Evolutionary conservation across 1,140 invertebrate genomes (phyloP).

Genomic region (Holotrichia oblita): DNA sequence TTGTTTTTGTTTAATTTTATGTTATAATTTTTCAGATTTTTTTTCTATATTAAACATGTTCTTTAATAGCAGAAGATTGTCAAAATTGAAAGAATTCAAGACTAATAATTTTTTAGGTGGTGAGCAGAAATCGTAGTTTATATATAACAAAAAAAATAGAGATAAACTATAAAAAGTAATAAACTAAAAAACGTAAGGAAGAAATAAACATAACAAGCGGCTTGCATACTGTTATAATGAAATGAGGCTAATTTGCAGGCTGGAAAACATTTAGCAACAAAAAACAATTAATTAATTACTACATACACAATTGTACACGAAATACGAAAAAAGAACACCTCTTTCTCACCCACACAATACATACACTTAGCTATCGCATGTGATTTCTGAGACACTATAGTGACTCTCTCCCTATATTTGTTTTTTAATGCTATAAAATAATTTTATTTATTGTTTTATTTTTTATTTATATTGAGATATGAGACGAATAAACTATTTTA

Average conservation of each 20-base stretch:
- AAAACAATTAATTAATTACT: conserved; percentile 22
- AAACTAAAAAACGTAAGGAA: conserved; percentile 23
- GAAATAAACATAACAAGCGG: conserved; percentile 42
- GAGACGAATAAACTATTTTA: conserved; percentile 38
- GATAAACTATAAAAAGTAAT: conserved; percentile 16
- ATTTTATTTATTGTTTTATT: conserved; percentile 48
- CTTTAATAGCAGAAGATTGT: conserved; percentile 43
- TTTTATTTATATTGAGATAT: conserved; percentile 41
- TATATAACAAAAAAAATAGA: conserved; percentile 42
- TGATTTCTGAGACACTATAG: conserved; percentile 52
- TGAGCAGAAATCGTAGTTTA: conserved; percentile 56
- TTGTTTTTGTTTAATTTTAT: conserved; percentile 39
- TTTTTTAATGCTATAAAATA: conserved; percentile 54
- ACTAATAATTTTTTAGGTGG: conserved; percentile 52
- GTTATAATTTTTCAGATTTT: conserved; percentile 41
- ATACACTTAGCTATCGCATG: conserved; percentile 50
- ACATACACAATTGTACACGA: conserved; percentile 26
- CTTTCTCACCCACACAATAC: not conserved
- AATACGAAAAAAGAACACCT: conserved; percentile 18
- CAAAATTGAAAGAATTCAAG: conserved; percentile 44
- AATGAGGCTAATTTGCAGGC: conserved; percentile 44
- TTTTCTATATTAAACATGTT: conserved; percentile 43
- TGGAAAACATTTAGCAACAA: conserved; percentile 18
- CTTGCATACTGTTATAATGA: conserved; percentile 48
- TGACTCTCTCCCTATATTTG: conserved; percentile 48